A percentile compares a stretch with the other conserved stretches of the same genome.
Evolutionary conservation across 2,888 invertebrate species (phyloP).

Genomic region (Cenopis cana): DNA sequence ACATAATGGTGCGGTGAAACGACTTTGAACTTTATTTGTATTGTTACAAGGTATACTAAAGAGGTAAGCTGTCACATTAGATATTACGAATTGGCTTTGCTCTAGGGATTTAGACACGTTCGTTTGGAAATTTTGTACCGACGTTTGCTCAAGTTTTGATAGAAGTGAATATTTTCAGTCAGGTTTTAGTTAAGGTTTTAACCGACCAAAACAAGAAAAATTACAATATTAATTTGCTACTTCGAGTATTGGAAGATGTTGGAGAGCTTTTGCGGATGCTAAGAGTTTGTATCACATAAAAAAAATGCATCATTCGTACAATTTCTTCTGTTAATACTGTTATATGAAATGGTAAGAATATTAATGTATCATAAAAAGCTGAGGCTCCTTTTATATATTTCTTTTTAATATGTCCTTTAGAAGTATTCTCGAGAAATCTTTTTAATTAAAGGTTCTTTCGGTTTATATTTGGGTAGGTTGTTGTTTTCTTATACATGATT

Average conservation of each 20-base stretch:
- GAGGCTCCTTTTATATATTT: conserved; percentile 5
- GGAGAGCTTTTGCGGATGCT: too few relatives aligned
- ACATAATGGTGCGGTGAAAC: neutral
- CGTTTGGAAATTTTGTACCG: conserved; percentile 27
- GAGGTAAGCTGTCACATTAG: conserved; percentile 27
- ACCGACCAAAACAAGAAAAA: too few relatives aligned
- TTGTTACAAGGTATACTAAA: neutral
- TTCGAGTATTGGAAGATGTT: too few relatives aligned
- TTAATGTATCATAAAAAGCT: conserved; percentile 17
- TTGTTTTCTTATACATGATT: neutral
- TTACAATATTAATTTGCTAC: too few relatives aligned
- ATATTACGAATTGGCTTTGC: conserved; percentile 32
- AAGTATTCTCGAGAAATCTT: conserved; percentile 18
- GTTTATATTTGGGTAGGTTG: conserved; percentile 16
- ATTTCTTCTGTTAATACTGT: conserved; percentile 20
- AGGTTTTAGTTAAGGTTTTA: neutral
- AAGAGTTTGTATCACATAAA: too few relatives aligned
- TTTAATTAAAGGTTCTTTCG: conserved; percentile 6
- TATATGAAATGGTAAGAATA: conserved; percentile 19
- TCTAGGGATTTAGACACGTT: conserved; percentile 31
- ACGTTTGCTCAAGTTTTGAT: conserved; percentile 19
- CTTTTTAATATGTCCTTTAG: conserved; percentile 26
- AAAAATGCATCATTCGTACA: too few relatives aligned
- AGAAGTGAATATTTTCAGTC: conserved; percentile 12
- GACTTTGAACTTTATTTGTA: conserved; percentile 19